Percentiles rank a stretch among this genome's conserved stretches.
phyloP scores from a whole-genome alignment of 2,113 vertebrate species.

The Callipepla squamata region DNA sequence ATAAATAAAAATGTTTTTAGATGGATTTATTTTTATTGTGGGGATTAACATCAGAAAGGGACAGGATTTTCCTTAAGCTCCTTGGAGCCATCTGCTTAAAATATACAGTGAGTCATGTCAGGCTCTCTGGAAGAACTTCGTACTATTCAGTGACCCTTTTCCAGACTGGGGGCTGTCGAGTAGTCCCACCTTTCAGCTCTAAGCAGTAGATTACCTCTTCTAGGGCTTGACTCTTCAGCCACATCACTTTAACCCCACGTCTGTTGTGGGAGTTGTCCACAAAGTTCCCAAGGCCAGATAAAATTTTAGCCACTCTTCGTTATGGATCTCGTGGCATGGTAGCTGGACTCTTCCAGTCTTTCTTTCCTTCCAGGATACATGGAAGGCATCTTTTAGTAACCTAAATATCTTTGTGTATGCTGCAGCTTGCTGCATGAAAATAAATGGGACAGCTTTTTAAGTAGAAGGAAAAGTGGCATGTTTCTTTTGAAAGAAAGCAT shows the following conservation, averaged over 20 bases:
- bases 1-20: background rate
- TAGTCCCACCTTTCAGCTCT: fast-evolving
- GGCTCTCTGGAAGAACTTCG: background rate
- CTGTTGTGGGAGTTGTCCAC: background rate
- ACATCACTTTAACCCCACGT: background rate
- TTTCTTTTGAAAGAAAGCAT: background rate
- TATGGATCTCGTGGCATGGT: background rate
- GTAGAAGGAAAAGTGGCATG: background rate
- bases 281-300: background rate
- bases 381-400: background rate
- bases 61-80: background rate
- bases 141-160: background rate
- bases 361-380: background rate
- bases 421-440: background rate
- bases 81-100: background rate
- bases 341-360: background rate
- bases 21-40: background rate
- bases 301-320: background rate
- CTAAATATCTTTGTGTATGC: background rate
- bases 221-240: background rate
- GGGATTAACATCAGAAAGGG: background rate
- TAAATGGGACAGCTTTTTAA: background rate
- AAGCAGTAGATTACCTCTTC: background rate
- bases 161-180: background rate
- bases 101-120: background rate